A percentile compares a stretch with the other conserved stretches of the same genome.
Conservation (phyloP, 2,113 vertebrate species). For the Tonatia bakeri region DNA sequence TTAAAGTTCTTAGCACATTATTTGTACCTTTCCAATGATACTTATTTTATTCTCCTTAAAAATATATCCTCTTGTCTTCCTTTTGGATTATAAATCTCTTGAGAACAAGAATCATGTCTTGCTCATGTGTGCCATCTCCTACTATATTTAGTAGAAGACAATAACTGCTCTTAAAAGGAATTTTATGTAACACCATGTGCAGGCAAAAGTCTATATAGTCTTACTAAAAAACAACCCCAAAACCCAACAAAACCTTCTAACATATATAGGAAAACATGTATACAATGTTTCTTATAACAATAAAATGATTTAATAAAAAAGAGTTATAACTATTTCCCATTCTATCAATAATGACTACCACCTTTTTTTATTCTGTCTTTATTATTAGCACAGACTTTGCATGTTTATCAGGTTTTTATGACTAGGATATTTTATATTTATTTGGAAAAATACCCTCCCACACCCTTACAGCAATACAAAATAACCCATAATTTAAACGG, state of each 20-base stretch:
- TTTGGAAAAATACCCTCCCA: neutral
- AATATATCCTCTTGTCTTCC: neutral
- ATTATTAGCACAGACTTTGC: neutral
- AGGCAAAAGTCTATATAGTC: neutral
- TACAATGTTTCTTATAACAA: neutral
- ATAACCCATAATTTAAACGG: neutral
- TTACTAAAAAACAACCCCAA: neutral
- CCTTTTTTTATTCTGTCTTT: neutral
- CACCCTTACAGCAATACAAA: neutral
- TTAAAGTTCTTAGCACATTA: neutral
- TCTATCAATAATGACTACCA: neutral
- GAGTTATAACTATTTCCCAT: neutral
- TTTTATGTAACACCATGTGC: neutral
- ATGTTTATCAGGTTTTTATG: constrained; percentile 24
- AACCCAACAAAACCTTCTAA: neutral
- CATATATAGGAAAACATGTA: neutral
- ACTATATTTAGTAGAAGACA: neutral
- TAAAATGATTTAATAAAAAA: neutral
- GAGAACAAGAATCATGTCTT: neutral
- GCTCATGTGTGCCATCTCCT: neutral
- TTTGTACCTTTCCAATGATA: neutral
- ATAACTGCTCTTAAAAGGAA: neutral
- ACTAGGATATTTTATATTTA: constrained; percentile 3
- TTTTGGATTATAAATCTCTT: neutral
- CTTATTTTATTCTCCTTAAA: neutral